A percentile compares a stretch with the other conserved stretches of the same genome.
phyloP scores from a whole-genome alignment of 2,888 invertebrate species.

The Tipula unca region DNA sequence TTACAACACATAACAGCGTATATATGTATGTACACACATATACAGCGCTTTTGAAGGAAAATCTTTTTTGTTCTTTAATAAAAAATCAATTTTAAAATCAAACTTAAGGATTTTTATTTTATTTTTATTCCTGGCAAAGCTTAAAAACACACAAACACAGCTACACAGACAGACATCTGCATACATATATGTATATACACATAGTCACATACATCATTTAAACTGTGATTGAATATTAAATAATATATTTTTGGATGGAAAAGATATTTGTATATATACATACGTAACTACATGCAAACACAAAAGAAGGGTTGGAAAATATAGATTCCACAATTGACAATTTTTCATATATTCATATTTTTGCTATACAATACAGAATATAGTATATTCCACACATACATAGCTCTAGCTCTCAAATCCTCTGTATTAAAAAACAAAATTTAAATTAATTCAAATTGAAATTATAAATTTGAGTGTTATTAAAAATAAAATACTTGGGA shows the following conservation, averaged over 20 bases:
- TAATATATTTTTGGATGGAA: neutral
- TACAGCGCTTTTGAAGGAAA: neutral
- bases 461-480: neutral
- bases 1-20: neutral
- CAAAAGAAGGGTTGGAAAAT: neutral
- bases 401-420: neutral
- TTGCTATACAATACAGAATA: neutral
- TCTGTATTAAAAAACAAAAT: neutral
- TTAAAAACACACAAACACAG: neutral
- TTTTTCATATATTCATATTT: neutral
- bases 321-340: neutral
- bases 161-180: neutral
- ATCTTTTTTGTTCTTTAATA: neutral
- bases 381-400: neutral
- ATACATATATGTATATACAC: too few relatives aligned
- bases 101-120: neutral
- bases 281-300: neutral
- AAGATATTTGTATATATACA: neutral
- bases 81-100: neutral
- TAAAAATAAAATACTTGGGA: neutral
- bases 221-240: neutral
- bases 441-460: neutral
- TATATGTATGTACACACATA: too few relatives aligned
- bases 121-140: neutral
- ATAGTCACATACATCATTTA: neutral